phyloP scores from a whole-genome alignment of 2,797 vertebrate species.

The Sebastes vulpes region DNA sequence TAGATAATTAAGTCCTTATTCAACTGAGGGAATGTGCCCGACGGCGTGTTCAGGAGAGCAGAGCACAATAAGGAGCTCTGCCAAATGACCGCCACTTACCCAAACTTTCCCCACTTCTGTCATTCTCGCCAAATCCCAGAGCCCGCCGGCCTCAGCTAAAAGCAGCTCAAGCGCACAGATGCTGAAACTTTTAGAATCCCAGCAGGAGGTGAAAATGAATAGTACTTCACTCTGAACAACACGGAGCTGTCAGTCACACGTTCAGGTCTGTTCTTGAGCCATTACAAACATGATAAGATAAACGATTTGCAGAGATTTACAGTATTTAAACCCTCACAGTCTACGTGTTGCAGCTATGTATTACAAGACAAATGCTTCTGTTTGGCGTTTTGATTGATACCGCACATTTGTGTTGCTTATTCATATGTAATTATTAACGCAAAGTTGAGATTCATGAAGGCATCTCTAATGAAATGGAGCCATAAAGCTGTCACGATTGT shows the following conservation, averaged over 20 bases:
- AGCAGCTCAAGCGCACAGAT: slow-evolving; percentile 10
- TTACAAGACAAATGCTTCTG: neutral
- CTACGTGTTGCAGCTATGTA: neutral
- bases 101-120: slow-evolving; percentile 34
- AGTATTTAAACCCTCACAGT: neutral
- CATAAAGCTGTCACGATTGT: slow-evolving; percentile 56
- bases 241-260: neutral
- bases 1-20: slow-evolving; percentile 71
- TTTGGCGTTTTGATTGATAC: slow-evolving; percentile 34
- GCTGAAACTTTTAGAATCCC: slow-evolving; percentile 9
- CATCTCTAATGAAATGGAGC: slow-evolving; percentile 48
- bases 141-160: neutral
- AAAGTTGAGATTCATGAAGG: slow-evolving; percentile 43
- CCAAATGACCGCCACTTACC: slow-evolving; percentile 48
- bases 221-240: slow-evolving; percentile 3
- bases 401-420: slow-evolving; percentile 24
- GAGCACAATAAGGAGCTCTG: slow-evolving; percentile 32
- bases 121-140: slow-evolving; percentile 21
- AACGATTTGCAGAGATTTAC: neutral
- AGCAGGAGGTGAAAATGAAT: slow-evolving; percentile 36
- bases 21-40: slow-evolving; percentile 45
- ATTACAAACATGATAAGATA: neutral
- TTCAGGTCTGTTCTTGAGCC: neutral
- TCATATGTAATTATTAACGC: slow-evolving; percentile 48
- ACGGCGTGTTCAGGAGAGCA: slow-evolving; percentile 34